Percentiles rank a stretch among this genome's conserved stretches.
Evolutionary conservation across 2,113 vertebrate genomes (phyloP).

Genomic region (Panthera leo): DNA sequence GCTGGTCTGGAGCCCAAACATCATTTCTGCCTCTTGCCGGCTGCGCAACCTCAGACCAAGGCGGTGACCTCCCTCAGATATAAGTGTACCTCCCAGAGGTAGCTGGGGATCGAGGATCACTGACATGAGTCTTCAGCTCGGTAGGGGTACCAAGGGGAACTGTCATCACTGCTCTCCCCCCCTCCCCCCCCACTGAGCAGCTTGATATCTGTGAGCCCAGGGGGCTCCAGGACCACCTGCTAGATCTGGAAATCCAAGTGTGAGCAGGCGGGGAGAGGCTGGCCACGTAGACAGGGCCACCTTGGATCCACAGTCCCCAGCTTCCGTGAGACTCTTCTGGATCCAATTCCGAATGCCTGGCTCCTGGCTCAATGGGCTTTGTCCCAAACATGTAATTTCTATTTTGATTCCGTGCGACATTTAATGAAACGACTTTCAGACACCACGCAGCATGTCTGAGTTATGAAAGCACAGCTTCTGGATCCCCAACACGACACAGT

Average conservation of each 20-base stretch:
- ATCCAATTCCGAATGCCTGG: not conserved
- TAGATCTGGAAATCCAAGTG: not conserved
- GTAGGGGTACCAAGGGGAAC: fast-evolving
- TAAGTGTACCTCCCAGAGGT: not conserved
- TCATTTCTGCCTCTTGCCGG: not conserved
- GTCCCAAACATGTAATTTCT: constrained; percentile 50
- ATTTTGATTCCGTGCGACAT: constrained; percentile 60
- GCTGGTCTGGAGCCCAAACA: not conserved
- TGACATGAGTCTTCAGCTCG: no score
- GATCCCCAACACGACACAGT: not conserved
- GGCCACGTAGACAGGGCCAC: no score
- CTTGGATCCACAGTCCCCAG: no score
- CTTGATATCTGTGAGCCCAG: not conserved
- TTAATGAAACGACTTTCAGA: constrained; percentile 65
- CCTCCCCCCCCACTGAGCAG: not conserved
- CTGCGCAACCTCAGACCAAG: not conserved
- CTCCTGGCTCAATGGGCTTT: constrained; percentile 31
- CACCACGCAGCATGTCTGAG: not conserved
- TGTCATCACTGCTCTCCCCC: not conserved
- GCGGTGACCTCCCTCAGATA: not conserved
- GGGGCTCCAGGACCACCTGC: not conserved
- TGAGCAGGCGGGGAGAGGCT: not conserved
- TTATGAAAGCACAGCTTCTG: constrained; percentile 34
- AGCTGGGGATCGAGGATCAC: not conserved
- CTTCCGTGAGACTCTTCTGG: not conserved